phyloP scores from a whole-genome alignment of 2,888 invertebrate species.

The Kuschelorhynchus macadamiae region DNA sequence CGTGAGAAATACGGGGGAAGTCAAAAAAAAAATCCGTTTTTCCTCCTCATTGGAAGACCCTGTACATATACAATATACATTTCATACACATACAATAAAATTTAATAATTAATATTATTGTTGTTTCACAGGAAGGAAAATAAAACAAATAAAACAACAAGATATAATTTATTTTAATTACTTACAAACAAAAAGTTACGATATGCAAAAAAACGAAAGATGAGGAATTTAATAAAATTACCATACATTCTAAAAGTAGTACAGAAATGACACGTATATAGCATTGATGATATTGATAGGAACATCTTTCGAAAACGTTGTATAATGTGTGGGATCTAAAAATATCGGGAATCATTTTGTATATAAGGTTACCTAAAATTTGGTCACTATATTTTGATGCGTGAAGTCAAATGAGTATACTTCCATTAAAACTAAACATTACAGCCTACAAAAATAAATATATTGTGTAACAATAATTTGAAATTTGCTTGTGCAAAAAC shows the following conservation, averaged over 20 bases:
- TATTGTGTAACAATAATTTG: constrained; percentile 26
- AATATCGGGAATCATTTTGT: constrained; percentile 20
- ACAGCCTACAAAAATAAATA: constrained; percentile 42
- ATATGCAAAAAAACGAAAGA: constrained; percentile 11
- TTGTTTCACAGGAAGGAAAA: too few species aligned
- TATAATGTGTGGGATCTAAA: constrained; percentile 20
- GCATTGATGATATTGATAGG: constrained; percentile 3
- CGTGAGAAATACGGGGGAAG: too few species aligned
- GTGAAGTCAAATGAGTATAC: constrained; percentile 3
- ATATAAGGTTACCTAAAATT: constrained; percentile 7
- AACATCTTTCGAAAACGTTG: constrained; percentile 26
- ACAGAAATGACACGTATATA: constrained; percentile 11
- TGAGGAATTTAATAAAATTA: constrained; percentile 8
- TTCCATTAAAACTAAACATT: constrained; percentile 25
- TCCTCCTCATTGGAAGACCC: too few species aligned
- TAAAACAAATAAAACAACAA: constrained; percentile 17
- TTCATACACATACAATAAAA: too few species aligned
- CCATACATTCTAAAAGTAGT: not conserved
- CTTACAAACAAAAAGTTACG: constrained; percentile 17
- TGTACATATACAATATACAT: too few species aligned
- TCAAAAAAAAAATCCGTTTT: too few species aligned
- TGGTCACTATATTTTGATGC: constrained; percentile 18
- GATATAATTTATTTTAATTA: constrained; percentile 15
- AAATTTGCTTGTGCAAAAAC: constrained; percentile 34
- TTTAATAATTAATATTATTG: too few species aligned